Base-by-base conservation (phyloP, 1,140 invertebrate species). In the Drosophila hydei region DNA sequence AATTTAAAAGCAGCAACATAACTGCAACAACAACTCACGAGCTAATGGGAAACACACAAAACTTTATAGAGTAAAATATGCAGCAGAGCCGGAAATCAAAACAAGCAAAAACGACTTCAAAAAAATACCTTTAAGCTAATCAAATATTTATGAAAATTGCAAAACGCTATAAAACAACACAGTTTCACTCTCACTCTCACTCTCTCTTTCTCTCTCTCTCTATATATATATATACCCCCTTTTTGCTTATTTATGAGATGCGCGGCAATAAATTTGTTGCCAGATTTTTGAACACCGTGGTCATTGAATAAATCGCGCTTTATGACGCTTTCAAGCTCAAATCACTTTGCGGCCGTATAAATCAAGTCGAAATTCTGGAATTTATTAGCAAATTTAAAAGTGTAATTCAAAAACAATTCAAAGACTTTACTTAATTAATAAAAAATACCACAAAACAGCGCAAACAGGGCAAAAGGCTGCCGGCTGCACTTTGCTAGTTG, bases 131-230 rank as follows among this genome's bases (percentile, higher is more conserved):
- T 85, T 74, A 77, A 87, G 80, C 73, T 77, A 71, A 80, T 85
- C 58, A 85, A 85, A 87, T 80, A 85, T 85, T 85, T 77, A 85
- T 85, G 81, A 80, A 79, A 76, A 33, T 85, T 73, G 56, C 72
- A 62, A 33, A 33, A 33, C 7, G 30, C 30, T 33, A 33, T 33
- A 33, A 33, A 33, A 33, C 9, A 33, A 33, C 9, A 33, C 9
- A 12, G 9, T 3, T 11, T 12, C 30, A 2, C 9, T 12, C 30
- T 12, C 11, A 5, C 25, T 6, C 30, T 33, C 30, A 2, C 30
- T 11, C 30, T 33, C 30, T 33, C 30, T 33, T 11, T 33, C 9
- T 11, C 27, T 30, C 27, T 6, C 0, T 45, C 18, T 54, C 12
- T 52, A 14, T 63, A 40, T 21, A 11, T 48, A 30, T 51, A 5